phyloP scores from a whole-genome alignment of 2,888 invertebrate species.

The Abscondita cerata region DNA sequence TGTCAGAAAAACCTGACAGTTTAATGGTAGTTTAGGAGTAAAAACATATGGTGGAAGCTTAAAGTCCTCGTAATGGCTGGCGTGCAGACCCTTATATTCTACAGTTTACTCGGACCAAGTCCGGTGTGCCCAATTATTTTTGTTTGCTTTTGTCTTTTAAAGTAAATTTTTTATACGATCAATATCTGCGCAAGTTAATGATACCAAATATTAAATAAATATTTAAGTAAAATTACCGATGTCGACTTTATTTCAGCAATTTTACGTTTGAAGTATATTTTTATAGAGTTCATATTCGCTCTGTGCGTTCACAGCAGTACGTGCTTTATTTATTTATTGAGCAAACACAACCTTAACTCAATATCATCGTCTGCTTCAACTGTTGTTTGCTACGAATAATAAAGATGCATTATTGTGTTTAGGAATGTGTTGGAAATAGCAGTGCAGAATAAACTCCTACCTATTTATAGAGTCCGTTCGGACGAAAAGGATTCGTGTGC shows the following conservation, averaged over 20 bases:
- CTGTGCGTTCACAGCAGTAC: constrained; percentile 20
- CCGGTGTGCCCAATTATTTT: constrained; percentile 43
- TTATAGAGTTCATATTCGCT: constrained; percentile 25
- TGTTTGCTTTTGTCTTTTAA: constrained; percentile 41
- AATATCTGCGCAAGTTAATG: constrained; percentile 43
- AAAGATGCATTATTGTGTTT: constrained; percentile 12
- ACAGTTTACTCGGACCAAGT: constrained; percentile 25
- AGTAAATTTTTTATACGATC: constrained; percentile 35
- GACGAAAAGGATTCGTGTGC: constrained; percentile 17
- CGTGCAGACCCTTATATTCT: constrained; percentile 33
- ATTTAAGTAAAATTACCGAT: constrained; percentile 45
- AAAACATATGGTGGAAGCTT: constrained; percentile 42
- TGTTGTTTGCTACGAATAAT: constrained; percentile 15
- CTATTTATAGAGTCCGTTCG: constrained; percentile 1
- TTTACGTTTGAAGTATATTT: constrained; percentile 14
- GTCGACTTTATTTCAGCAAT: constrained; percentile 1
- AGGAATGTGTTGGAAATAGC: background rate
- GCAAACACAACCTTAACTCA: constrained; percentile 34
- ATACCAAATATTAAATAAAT: constrained; percentile 48
- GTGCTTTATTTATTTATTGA: constrained; percentile 39
- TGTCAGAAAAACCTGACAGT: constrained; percentile 44
- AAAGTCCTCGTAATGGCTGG: constrained; percentile 38
- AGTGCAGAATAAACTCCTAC: constrained; percentile 12
- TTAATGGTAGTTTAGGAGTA: constrained; percentile 43
- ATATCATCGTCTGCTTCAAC: constrained; percentile 16